Base-by-base conservation (phyloP, 92 coral and sea anemone species). In the Palythoa grandiflora region DNA sequence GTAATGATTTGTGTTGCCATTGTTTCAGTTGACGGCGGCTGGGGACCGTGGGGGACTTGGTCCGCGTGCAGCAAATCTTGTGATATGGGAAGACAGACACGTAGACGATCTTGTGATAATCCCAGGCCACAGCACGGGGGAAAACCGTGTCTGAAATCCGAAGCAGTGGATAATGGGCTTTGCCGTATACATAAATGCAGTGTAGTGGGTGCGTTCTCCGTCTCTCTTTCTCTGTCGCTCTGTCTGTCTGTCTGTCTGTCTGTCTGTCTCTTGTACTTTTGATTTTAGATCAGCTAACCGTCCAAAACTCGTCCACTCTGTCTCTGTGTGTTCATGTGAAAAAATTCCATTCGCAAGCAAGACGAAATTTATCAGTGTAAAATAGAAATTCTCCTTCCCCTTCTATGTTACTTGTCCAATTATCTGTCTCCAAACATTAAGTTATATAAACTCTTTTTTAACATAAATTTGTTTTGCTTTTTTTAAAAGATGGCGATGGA, bases 1-100 rank as follows among this genome's bases (percentile, higher is more conserved):
- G 70, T 63, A 17, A 11, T 8, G 1, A 63, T 6, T n/a, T 1
- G 5, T 38, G 19, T 65, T 44, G n/a, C 20, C 65, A 6, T 61
- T n/a, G 21, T 81, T 79, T 13, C 57, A 81, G 86, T 81, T 81
- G 86, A 81, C 61, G 86, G 86, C 9, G 86, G 86, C 12, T 81
- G 86, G 86, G 86, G 86, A 16, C 75, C 48, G 16, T 81, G 6
- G 71, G 86, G 86, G 9, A 61, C 75, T 65, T 81, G 86, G 86
- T 81, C 86, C 47, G 9, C 48, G 38, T 81, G 86, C 75, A 81
- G 75, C 61, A 57, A 39, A 39, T 19, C 44, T 3, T 81, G 86
- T 47, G 75, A 39, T 35, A 37, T 81, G 10, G 86, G 86, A 44
- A 65, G 48, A 55, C 66, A 63, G 53, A 81, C 86, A 12, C 86